Evolutionary conservation across 92 coral and sea anemone species (phyloP), one percentile per base, ranked within the genome.

Genomic region (Paramuricea clavata): DNA sequence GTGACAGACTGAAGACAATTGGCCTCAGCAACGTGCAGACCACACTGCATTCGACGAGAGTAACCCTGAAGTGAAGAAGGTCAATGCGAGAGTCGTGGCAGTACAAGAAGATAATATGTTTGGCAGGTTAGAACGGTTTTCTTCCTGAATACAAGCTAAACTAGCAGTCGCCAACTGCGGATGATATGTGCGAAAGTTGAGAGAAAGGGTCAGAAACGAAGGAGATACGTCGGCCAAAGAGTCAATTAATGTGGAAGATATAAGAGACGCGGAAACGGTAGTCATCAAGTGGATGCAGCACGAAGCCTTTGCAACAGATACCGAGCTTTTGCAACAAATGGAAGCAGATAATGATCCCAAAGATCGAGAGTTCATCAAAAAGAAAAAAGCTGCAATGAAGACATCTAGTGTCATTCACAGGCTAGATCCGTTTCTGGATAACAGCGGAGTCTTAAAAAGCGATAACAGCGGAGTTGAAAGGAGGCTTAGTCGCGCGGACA

Each of bases 11-110:
- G 81, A 74, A 47, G 61, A 74, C 7, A 22, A 74, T 4, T 74
- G 60, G 81, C 81, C 81, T 3, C 28, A 74, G 61, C 81, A 74
- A 74, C 81, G 81, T 30, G 12, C 2, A 10, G 32, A 19, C 33
- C n/a, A 42, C 30, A n/a, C 31, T 23, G 30, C 17, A 22, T 27
- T 74, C 12, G 81, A 74, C 10, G 28, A 23, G 1, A 17, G 16
- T 33, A 74, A 74, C 41, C 87, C 81, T 1, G 87, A 83, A 30
- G n/a, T n/a, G n/a, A n/a, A n/a, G n/a, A n/a, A n/a, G n/a, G n/a
- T n/a, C n/a, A n/a, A n/a, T n/a, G 87, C 49, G 0, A 70, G 71
- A 44, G 34, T 30, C 49, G 9, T 69, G 42, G 31, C 28, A 26
- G 70, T 49, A 28, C 43, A 21, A 35, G 68, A 70, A 68, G 13